These are phyloP conservation scores for Mimumesa dahlbomi DNA, from an alignment of 2,888 invertebrate genomes.

Conservation along the genomic window DNA sequence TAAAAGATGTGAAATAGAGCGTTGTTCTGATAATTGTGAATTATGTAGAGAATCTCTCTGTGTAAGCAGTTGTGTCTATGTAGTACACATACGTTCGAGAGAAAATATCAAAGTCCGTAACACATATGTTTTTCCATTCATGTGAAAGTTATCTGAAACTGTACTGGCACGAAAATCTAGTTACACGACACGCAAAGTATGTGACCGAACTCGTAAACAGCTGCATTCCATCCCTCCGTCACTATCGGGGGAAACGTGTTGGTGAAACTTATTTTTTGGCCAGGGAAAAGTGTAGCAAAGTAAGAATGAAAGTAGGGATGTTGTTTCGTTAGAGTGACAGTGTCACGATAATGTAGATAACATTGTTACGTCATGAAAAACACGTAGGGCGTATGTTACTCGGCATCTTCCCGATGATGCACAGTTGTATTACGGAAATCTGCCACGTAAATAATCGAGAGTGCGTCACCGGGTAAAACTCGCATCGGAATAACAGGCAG, in stretches of 20 bases:
- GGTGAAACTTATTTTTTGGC: too few species aligned
- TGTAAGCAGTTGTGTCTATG: too few species aligned
- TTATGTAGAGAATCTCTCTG: too few species aligned
- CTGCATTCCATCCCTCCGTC: too few species aligned
- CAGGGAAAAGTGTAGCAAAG: too few species aligned
- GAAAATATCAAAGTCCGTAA: too few species aligned
- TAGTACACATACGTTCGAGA: too few species aligned
- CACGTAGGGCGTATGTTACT: not conserved
- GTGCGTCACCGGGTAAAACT: slow-evolving; percentile 20
- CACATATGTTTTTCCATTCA: slow-evolving; percentile 14
- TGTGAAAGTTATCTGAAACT: slow-evolving; percentile 48
- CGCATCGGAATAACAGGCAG: not conserved
- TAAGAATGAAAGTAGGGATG: not conserved
- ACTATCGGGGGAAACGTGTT: too few species aligned
- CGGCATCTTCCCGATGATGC: not conserved
- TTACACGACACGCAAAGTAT: not conserved
- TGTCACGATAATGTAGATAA: not conserved
- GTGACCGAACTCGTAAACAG: not conserved
- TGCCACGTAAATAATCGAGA: slow-evolving; percentile 9
- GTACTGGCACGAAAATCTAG: slow-evolving; percentile 18
- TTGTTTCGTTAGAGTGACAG: not conserved
- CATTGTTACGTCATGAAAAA: not conserved
- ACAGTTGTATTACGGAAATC: slow-evolving; percentile 27
- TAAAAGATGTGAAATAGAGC: too few species aligned
- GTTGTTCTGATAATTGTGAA: too few species aligned